Percentiles rank a stretch among this genome's conserved stretches.
These are phyloP conservation scores for Incurvaria masculella DNA, from an alignment of 2,888 invertebrate species.

Conservation along the genomic window DNA sequence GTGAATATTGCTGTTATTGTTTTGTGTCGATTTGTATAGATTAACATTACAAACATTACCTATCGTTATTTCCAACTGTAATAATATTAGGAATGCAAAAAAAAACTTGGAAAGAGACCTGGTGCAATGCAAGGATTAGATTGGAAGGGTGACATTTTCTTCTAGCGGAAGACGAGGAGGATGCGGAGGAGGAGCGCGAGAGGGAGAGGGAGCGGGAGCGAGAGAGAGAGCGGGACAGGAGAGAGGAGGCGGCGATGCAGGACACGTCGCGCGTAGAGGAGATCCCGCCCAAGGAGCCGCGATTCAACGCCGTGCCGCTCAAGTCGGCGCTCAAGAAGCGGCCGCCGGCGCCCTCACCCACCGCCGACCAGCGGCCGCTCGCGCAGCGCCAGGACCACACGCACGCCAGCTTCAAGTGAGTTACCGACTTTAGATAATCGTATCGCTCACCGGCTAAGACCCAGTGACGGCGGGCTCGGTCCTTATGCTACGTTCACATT, in stretches of 20 bases:
- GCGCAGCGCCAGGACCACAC: constrained; percentile 67
- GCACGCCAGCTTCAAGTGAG: constrained; percentile 80
- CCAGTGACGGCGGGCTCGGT: no score
- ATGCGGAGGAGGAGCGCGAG: constrained; percentile 67
- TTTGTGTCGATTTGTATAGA: no score
- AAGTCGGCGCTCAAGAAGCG: constrained; percentile 92
- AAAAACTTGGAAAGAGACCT: no score
- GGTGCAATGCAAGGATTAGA: no score
- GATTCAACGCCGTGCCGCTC: constrained; percentile 86
- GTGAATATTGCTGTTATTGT: no score
- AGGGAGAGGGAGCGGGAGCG: constrained; percentile 67
- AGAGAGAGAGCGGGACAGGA: constrained; percentile 52
- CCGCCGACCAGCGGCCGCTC: constrained; percentile 61
- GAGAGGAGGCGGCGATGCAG: constrained; percentile 61
- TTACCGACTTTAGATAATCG: no score
- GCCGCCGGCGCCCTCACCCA: constrained; percentile 69
- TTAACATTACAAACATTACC: no score
- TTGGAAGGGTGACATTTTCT: not conserved
- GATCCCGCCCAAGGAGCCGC: constrained; percentile 90
- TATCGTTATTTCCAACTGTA: no score
- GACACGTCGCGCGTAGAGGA: constrained; percentile 87
- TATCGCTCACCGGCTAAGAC: no score
- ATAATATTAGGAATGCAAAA: no score
- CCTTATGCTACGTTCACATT: no score
- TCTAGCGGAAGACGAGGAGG: constrained; percentile 50